Base-by-base conservation (phyloP, 2,888 invertebrate species). In the Pasiphila rectangulata region DNA sequence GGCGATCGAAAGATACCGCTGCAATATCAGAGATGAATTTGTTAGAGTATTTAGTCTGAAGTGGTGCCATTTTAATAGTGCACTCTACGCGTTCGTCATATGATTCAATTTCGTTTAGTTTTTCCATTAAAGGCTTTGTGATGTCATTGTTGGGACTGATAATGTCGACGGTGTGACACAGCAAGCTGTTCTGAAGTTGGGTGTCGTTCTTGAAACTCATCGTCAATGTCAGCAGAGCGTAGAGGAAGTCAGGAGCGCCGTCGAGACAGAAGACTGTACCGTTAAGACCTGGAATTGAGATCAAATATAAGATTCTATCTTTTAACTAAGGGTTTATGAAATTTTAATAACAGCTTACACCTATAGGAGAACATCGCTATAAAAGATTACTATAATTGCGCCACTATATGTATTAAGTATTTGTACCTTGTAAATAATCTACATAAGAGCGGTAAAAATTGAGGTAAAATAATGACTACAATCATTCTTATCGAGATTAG, bases 251-350 rank as follows among this genome's bases (percentile, higher is more conserved):
- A 0, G 95, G 96, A 0, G 94, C 90, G 7, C 97, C 97, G 72
- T 98, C 98, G 35, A 98, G 88, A 7, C 96, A 90, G 62, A 94
- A 85, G 1, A 95, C 62, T 27, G 90, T 86, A 2, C 94, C 95
- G 7, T 69, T 81, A 59, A 84, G 78, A 57, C 88, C 88, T 88
- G 63, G 1, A 54, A 51, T n/a, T 2, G 27, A 30, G 32, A 7
- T 54, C n/a, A n/a, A n/a, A n/a, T n/a, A n/a, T n/a, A n/a, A n/a
- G n/a, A n/a, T n/a, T n/a, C n/a, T n/a, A n/a, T n/a, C n/a, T n/a
- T n/a, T n/a, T n/a, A n/a, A n/a, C n/a, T n/a, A n/a, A n/a, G n/a
- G n/a, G n/a, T n/a, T n/a, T n/a, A n/a, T n/a, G n/a, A n/a, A n/a
- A n/a, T n/a, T n/a, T n/a, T n/a, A n/a, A n/a, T n/a, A n/a, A n/a